These are phyloP conservation scores for Tipula confusa DNA, from an alignment of 2,888 invertebrate species.

Conservation along the genomic window DNA sequence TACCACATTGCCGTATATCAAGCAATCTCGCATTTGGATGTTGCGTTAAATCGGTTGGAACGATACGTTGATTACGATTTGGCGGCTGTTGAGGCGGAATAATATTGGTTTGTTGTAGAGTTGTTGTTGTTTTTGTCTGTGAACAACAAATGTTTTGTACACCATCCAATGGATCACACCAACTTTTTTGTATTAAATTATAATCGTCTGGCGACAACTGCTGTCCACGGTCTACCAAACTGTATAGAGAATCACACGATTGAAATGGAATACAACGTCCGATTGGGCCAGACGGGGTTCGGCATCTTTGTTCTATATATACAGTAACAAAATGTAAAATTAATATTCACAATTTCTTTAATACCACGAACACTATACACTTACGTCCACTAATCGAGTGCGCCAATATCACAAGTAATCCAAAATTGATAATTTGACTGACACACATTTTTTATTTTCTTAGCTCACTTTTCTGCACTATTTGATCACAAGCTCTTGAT, in stretches of 20 bases:
- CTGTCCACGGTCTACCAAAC: neutral
- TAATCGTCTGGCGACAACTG: neutral
- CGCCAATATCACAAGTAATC: neutral
- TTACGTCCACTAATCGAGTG: neutral
- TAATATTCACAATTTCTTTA: neutral
- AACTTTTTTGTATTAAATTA: neutral
- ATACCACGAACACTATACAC: too few species aligned
- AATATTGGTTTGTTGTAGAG: neutral
- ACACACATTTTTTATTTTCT: neutral
- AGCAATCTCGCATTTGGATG: neutral
- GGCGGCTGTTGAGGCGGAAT: too few species aligned
- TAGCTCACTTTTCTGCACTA: too few species aligned
- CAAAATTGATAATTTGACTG: neutral
- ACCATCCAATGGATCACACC: neutral
- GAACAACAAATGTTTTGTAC: neutral
- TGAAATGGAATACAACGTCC: neutral
- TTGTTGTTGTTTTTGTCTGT: neutral
- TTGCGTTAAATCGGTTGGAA: neutral
- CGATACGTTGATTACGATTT: neutral
- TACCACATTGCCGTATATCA: constrained; percentile 54
- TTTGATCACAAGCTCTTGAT: too few species aligned
- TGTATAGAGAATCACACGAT: neutral
- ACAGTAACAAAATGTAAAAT: neutral
- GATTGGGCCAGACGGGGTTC: neutral
- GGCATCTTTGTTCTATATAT: neutral